Evolutionary conservation across 2,888 invertebrate genomes (phyloP).

Genomic region (Athalia cordata): DNA sequence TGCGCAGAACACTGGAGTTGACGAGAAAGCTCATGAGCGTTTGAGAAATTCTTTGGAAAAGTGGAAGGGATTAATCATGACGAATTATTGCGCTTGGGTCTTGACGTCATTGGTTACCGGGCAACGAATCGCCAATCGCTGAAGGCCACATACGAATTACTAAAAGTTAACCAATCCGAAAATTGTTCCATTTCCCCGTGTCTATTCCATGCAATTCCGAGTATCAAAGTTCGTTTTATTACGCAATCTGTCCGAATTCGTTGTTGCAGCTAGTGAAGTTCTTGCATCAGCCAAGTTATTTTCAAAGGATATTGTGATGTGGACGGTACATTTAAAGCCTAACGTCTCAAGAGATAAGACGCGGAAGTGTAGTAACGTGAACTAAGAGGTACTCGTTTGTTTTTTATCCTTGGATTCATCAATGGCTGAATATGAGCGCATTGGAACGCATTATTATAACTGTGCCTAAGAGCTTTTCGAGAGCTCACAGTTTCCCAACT

Average conservation of each 20-base stretch:
- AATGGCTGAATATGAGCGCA: constrained; percentile 68
- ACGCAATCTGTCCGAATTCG: constrained; percentile 8
- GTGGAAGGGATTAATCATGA: too few species aligned
- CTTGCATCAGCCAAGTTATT: constrained; percentile 35
- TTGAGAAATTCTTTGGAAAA: too few species aligned
- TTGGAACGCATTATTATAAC: constrained; percentile 69
- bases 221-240: background rate
- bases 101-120: constrained; percentile 33
- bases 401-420: constrained; percentile 29
- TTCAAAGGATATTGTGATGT: constrained; percentile 27
- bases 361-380: background rate
- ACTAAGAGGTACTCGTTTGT: background rate
- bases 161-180: constrained; percentile 12
- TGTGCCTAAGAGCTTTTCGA: constrained; percentile 66
- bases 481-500: constrained; percentile 51
- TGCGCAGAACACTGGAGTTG: too few species aligned
- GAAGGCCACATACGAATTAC: constrained; percentile 28
- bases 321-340: constrained; percentile 16
- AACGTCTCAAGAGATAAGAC: constrained; percentile 15
- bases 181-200: background rate
- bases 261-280: constrained; percentile 6
- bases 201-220: background rate
- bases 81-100: background rate
- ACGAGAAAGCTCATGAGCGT: too few species aligned
- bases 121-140: constrained; percentile 6